Conservation (phyloP, 30 jellyfish, hydroid and myxozoan species). For the Pelagia noctiluca region DNA sequence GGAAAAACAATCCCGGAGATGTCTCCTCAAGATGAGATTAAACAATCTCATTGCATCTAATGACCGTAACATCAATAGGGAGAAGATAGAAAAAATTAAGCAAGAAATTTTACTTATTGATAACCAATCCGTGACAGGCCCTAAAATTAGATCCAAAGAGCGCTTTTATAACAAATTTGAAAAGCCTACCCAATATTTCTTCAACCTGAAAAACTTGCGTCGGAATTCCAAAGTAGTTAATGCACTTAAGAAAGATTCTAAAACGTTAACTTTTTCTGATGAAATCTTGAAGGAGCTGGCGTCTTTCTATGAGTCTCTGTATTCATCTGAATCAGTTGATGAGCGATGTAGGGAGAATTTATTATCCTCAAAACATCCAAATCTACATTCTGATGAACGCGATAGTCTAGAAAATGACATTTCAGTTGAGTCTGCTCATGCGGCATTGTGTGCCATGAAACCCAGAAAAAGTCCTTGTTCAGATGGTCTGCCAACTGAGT, state of each 20-base stretch:
- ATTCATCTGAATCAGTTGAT: background rate
- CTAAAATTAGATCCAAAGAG: slow-evolving; percentile 25
- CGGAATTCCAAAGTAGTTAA: background rate
- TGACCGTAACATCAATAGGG: no score
- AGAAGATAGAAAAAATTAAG: background rate
- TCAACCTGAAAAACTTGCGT: background rate
- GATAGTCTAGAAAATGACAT: background rate
- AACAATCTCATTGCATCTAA: no score
- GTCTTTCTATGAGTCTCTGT: background rate
- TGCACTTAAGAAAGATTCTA: background rate
- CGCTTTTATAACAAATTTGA: background rate
- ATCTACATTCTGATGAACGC: background rate
- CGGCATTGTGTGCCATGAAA: slow-evolving; percentile 11
- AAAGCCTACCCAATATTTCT: slow-evolving; percentile 5
- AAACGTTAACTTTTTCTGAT: background rate
- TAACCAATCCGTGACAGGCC: background rate
- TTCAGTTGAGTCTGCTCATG: background rate
- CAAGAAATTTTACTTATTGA: background rate
- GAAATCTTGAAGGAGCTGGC: background rate
- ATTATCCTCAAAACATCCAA: background rate
- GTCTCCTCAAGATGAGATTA: no score
- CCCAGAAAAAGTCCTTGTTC: slow-evolving; percentile 18
- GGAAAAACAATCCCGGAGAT: no score
- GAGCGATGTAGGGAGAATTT: background rate
- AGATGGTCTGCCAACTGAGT: slow-evolving; percentile 41